These are phyloP conservation scores for Drosophila miranda DNA, from an alignment of 1,140 invertebrate genomes.

Conservation along the genomic window DNA sequence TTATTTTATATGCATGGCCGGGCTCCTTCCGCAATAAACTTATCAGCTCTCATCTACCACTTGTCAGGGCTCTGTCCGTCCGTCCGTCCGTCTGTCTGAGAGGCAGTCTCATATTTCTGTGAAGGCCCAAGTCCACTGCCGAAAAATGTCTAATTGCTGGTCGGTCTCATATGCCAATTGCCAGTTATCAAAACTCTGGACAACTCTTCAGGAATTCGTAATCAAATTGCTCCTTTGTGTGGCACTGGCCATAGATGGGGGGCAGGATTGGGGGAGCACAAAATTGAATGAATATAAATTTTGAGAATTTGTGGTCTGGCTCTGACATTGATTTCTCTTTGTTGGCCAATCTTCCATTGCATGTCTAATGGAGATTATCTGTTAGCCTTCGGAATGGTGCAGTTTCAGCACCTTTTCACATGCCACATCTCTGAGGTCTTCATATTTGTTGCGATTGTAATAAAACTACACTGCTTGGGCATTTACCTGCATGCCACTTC, in stretches of 20 bases:
- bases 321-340: slow-evolving; percentile 15
- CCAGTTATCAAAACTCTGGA: slow-evolving; percentile 55
- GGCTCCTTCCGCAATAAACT: slow-evolving; percentile 38
- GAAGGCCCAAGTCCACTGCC: neutral
- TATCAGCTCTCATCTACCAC: slow-evolving; percentile 17
- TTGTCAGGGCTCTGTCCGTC: slow-evolving; percentile 6
- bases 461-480: no score
- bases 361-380: slow-evolving; percentile 56
- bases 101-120: neutral
- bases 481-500: no score
- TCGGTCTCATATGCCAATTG: slow-evolving; percentile 53
- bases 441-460: no score
- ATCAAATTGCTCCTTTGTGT: slow-evolving; percentile 34
- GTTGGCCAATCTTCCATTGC: slow-evolving; percentile 34
- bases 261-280: neutral
- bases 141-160: slow-evolving; percentile 55
- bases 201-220: slow-evolving; percentile 39
- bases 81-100: neutral
- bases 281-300: slow-evolving; percentile 33
- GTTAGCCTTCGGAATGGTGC: slow-evolving; percentile 4
- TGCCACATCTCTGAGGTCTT: neutral
- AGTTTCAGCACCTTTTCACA: slow-evolving; percentile 34
- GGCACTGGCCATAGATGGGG: neutral
- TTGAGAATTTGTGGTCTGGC: slow-evolving; percentile 16
- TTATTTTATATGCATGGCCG: slow-evolving; percentile 61